phyloP scores from a whole-genome alignment of 2,113 vertebrate genomes.

The Aramus guarauna region DNA sequence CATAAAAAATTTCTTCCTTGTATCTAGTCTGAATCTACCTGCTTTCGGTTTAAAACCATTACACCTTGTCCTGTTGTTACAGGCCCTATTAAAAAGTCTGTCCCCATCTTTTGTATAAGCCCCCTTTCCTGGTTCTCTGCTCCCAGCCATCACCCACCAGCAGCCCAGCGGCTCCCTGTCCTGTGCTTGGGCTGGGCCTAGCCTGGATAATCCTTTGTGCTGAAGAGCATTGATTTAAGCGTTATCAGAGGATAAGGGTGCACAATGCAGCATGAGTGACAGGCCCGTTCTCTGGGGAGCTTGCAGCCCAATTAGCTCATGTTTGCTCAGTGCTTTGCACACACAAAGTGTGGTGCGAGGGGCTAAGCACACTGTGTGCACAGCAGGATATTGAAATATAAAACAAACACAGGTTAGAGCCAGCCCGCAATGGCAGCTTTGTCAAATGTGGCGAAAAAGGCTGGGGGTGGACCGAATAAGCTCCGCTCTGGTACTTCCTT shows the following conservation, averaged over 20 bases:
- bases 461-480: background rate
- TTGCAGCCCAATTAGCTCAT: slow-evolving; percentile 2
- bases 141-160: background rate
- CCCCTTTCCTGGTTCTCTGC: background rate
- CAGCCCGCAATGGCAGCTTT: background rate
- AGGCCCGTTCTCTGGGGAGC: background rate
- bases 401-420: background rate
- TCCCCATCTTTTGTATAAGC: background rate
- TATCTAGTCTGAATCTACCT: background rate
- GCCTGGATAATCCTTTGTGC: background rate
- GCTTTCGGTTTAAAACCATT: background rate
- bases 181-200: background rate
- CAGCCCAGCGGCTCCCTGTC: background rate
- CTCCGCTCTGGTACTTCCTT: background rate
- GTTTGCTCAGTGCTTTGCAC: background rate
- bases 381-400: background rate
- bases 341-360: background rate
- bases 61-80: background rate
- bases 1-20: background rate
- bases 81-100: background rate
- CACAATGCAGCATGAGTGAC: background rate
- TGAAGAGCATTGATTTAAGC: background rate
- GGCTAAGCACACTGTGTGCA: background rate
- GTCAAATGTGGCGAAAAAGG: background rate
- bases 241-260: background rate